phyloP scores from a whole-genome alignment of 1,140 invertebrate species.

The Oncopodura yosiiana region DNA sequence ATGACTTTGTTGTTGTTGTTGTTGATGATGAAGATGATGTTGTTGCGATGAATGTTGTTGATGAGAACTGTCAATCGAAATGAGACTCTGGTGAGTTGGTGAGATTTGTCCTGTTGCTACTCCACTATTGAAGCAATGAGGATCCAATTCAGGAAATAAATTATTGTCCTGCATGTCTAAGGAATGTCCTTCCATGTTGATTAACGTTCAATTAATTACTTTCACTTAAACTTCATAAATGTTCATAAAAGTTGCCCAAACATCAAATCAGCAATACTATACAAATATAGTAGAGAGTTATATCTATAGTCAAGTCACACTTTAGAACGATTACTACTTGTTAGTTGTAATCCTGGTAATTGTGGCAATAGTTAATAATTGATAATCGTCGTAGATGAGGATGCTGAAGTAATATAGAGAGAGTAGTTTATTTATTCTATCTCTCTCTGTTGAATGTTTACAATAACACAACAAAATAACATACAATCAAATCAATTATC shows the following conservation, averaged over 20 bases:
- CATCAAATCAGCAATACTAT: too few relatives aligned
- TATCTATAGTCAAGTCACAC: too few relatives aligned
- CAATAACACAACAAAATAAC: constrained; percentile 1
- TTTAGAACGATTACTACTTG: too few relatives aligned
- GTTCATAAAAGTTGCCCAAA: too few relatives aligned
- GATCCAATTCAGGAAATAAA: constrained; percentile 35
- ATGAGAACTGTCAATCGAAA: too few relatives aligned
- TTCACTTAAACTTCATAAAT: too few relatives aligned
- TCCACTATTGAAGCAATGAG: constrained; percentile 34
- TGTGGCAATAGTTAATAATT: too few relatives aligned
- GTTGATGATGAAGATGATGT: constrained; percentile 16
- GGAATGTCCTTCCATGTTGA: constrained; percentile 35
- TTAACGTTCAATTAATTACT: constrained; percentile 31
- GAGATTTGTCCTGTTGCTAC: constrained; percentile 21
- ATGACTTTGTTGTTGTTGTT: constrained; percentile 17
- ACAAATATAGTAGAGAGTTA: too few relatives aligned
- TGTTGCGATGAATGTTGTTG: neutral
- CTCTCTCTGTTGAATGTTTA: too few relatives aligned
- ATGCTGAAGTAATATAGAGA: too few relatives aligned
- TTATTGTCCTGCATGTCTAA: constrained; percentile 34
- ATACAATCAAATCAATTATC: constrained; percentile 36
- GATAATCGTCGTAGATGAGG: constrained; percentile 16
- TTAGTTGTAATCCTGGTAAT: too few relatives aligned
- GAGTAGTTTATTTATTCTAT: too few relatives aligned
- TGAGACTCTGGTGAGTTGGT: constrained; percentile 6